Evolutionary conservation across 2,888 invertebrate species (phyloP), one percentile per base, ranked within the genome.

Genomic region (Augochlorella aurata): DNA sequence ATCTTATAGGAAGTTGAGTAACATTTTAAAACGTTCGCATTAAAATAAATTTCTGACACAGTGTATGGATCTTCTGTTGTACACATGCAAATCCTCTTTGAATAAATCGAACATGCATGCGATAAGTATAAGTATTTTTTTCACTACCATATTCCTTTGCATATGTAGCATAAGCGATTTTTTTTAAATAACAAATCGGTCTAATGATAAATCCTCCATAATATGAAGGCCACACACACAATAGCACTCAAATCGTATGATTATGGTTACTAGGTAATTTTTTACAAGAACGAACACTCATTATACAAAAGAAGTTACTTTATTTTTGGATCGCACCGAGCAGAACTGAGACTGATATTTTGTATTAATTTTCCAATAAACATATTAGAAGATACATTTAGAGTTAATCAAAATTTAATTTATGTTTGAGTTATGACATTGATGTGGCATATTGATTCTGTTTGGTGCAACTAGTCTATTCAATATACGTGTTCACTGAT

Each of bases 1-100:
- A 58, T 78, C 63, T 84, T 73, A 71, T 72, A 79, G 71, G 76
- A 81, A 83, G 24, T 81, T 63, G 21, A 83, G 58, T 63, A 79
- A 68, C 63, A 71, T 29, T 83, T 85, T 50, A 63, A 74, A 82
- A 74, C 74, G 75, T 58, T 74, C 74, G 73, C 49, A 74, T 86
- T 84, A 76, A 84, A 82, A 81, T 74, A 77, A 79, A 85, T 83
- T 89, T 85, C 87, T 86, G 89, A 91, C 82, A 89, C 88, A 85
- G 88, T 93, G 90, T 91, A 92, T 90, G 87, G 88, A 90, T 87
- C 90, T 90, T 89, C 87, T 87, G 90, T 91, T 92, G 92, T 93
- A 93, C 89, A 93, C 89, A 90, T 90, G 88, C 85, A 87, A 89
- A 87, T 85, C 88, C 89, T 91, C 88, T 88, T 89, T 91, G 87